These are phyloP conservation scores for Muricea muricata DNA, from an alignment of 92 coral and sea anemone genomes.

Conservation along the genomic window DNA sequence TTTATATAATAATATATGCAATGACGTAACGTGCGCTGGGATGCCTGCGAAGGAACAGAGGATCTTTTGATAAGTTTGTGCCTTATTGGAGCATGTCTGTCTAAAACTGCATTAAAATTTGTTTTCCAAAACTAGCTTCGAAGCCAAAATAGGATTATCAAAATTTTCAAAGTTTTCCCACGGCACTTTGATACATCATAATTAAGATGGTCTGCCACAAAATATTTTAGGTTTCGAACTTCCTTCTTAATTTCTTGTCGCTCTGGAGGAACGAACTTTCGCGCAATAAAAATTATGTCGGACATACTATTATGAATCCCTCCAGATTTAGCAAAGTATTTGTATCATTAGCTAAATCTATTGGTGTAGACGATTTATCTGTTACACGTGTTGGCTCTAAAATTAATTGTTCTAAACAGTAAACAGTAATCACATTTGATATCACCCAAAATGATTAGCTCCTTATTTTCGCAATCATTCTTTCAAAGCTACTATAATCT, in stretches of 20 bases:
- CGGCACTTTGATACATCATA: slow-evolving; percentile 25
- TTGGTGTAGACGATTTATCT: not conserved
- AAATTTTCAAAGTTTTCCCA: slow-evolving; percentile 24
- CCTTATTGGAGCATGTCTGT: slow-evolving; percentile 50
- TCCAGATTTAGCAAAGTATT: not conserved
- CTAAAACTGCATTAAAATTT: slow-evolving; percentile 34
- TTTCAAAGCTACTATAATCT: too few species aligned
- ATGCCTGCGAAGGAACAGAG: too few species aligned
- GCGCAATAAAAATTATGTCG: not conserved
- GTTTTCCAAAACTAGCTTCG: slow-evolving; percentile 47
- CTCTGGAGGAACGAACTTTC: not conserved
- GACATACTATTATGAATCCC: not conserved
- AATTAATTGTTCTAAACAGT: not conserved
- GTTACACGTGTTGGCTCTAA: not conserved
- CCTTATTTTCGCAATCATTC: not conserved
- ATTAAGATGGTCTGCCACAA: slow-evolving; percentile 26
- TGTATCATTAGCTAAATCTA: not conserved
- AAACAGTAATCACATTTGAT: not conserved
- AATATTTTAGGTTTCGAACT: slow-evolving; percentile 34
- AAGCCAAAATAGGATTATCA: slow-evolving; percentile 43
- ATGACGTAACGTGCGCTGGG: too few species aligned
- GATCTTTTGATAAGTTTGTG: slow-evolving; percentile 39
- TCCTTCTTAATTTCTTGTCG: not conserved
- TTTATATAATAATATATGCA: too few species aligned
- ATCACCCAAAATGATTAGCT: too few species aligned